phyloP scores from a whole-genome alignment of 2,113 vertebrate species.

The Sminthopsis crassicaudata region DNA sequence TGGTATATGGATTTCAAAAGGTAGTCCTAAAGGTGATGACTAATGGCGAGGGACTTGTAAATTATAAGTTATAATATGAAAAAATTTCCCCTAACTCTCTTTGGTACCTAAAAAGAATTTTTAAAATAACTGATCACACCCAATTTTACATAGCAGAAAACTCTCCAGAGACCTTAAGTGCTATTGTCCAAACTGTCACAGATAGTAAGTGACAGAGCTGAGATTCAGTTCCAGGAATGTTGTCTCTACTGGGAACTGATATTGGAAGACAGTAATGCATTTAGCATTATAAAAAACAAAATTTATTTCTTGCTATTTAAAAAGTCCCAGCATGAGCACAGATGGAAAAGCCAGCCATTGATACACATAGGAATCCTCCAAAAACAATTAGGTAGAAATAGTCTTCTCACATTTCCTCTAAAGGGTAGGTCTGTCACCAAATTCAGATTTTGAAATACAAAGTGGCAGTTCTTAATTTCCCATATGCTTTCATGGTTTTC shows the following conservation, averaged over 20 bases:
- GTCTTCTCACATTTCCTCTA: neutral
- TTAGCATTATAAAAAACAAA: neutral
- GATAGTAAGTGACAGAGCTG: neutral
- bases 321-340: neutral
- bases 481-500: constrained; percentile 7
- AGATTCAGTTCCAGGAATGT: neutral
- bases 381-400: constrained; percentile 38
- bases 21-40: neutral
- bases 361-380: neutral
- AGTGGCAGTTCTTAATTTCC: neutral
- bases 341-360: neutral
- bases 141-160: neutral
- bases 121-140: neutral
- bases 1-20: neutral
- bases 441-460: constrained; percentile 9
- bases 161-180: neutral
- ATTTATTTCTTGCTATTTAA: neutral
- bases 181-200: neutral
- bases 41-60: neutral
- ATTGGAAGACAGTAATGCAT: neutral
- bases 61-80: neutral
- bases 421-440: neutral
- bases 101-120: neutral
- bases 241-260: neutral
- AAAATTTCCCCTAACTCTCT: neutral